These are phyloP conservation scores for Cryptus armator DNA, from an alignment of 2,888 invertebrate genomes.

Conservation along the genomic window DNA sequence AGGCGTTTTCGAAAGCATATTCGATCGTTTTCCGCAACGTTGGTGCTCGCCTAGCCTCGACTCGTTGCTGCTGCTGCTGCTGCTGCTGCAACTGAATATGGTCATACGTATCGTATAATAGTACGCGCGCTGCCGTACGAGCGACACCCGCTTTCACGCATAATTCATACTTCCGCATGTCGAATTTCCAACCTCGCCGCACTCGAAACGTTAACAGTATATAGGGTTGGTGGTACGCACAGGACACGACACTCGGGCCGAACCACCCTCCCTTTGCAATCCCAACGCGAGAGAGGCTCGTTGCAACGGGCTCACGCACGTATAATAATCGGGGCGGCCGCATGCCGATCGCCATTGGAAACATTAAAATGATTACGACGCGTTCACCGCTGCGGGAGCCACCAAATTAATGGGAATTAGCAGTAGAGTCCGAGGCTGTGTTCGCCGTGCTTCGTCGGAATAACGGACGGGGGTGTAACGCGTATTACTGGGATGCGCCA, in stretches of 20 bases:
- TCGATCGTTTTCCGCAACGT: conserved; percentile 58
- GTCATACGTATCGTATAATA: conserved; percentile 33
- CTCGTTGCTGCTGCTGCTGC: not conserved
- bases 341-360: conserved; percentile 72
- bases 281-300: conserved; percentile 33
- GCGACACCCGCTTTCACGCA: conserved; percentile 53
- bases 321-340: conserved; percentile 67
- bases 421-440: conserved; percentile 51
- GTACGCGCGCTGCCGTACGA: conserved; percentile 15
- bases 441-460: conserved; percentile 50
- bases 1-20: conserved; percentile 52
- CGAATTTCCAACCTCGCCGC: conserved; percentile 50
- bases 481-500: conserved; percentile 47
- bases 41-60: conserved; percentile 30
- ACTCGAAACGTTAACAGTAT: conserved; percentile 25
- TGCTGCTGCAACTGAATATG: conserved; percentile 16
- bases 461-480: conserved; percentile 43
- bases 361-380: conserved; percentile 73
- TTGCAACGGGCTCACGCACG: conserved; percentile 54
- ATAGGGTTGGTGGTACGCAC: conserved; percentile 10
- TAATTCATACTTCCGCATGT: conserved; percentile 59
- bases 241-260: conserved; percentile 45
- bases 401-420: conserved; percentile 75
- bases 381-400: conserved; percentile 66
- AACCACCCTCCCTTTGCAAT: not conserved